These are phyloP conservation scores for Trichacis sp. DNA, from an alignment of 2,888 invertebrate species.

Conservation along the genomic window DNA sequence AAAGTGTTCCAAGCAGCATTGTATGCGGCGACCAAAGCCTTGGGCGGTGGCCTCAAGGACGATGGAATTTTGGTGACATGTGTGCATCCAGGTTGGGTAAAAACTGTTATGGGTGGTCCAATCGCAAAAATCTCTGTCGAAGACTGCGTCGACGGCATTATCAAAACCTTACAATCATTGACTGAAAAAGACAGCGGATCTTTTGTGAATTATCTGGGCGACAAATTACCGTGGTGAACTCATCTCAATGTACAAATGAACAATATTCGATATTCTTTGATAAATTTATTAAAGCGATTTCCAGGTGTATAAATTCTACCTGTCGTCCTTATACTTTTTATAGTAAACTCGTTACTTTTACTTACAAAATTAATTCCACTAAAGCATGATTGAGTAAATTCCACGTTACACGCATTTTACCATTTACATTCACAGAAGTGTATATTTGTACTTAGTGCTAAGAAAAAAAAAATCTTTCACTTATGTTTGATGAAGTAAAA, in stretches of 20 bases:
- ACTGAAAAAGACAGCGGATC: conserved; percentile 79
- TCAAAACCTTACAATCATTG: conserved; percentile 76
- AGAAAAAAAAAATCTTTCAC: no score
- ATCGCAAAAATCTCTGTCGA: conserved; percentile 82
- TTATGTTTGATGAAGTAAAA: no score
- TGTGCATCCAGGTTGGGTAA: conserved; percentile 93
- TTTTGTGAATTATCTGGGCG: conserved; percentile 84
- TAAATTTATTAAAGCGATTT: no score
- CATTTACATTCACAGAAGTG: no score
- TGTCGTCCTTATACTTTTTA: no score
- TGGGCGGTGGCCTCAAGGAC: conserved; percentile 83
- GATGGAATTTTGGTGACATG: conserved; percentile 80
- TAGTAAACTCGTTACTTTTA: background rate
- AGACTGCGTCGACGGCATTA: conserved; percentile 76
- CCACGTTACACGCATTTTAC: background rate
- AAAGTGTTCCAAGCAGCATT: conserved; percentile 76
- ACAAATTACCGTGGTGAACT: conserved; percentile 80
- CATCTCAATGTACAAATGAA: no score
- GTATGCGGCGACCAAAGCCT: conserved; percentile 87
- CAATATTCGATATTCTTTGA: no score
- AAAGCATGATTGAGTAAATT: no score
- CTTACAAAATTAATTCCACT: background rate
- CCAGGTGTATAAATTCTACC: no score
- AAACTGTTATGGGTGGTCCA: conserved; percentile 89
- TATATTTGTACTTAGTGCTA: no score